A percentile compares a stretch with the other conserved stretches of the same genome.
These are phyloP conservation scores for Gymnopithys bicolor DNA, from an alignment of 2,797 vertebrate genomes.

Conservation along the genomic window DNA sequence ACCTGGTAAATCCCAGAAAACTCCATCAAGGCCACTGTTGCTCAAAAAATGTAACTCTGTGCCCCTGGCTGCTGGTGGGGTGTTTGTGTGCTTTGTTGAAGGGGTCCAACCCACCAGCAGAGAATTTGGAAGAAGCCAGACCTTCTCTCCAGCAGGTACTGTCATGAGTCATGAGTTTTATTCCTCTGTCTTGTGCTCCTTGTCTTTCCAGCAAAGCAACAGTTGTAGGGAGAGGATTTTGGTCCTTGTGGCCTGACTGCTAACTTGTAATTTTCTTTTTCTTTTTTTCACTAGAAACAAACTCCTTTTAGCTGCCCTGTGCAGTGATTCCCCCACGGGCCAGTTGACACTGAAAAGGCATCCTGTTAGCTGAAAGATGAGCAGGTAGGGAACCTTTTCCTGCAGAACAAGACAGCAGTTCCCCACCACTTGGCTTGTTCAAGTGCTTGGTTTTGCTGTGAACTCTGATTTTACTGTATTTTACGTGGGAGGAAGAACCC, in stretches of 20 bases:
- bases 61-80: background rate
- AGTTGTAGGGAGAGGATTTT: background rate
- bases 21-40: background rate
- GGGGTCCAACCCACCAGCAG: background rate
- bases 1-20: background rate
- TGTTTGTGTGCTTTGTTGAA: background rate
- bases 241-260: background rate
- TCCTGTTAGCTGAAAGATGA: background rate
- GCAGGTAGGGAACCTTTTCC: background rate
- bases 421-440: background rate
- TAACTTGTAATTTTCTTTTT: background rate
- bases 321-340: background rate
- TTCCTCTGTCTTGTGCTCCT: background rate
- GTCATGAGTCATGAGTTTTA: background rate
- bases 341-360: background rate
- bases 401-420: background rate
- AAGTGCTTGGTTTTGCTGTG: background rate
- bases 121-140: slow-evolving; percentile 17
- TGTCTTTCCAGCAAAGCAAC: background rate
- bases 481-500: background rate
- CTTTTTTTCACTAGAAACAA: background rate
- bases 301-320: background rate
- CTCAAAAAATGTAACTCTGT: background rate
- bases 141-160: background rate
- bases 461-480: background rate